Conservation (phyloP, 2,888 invertebrate genomes). For the Drosophila mayaguana region DNA sequence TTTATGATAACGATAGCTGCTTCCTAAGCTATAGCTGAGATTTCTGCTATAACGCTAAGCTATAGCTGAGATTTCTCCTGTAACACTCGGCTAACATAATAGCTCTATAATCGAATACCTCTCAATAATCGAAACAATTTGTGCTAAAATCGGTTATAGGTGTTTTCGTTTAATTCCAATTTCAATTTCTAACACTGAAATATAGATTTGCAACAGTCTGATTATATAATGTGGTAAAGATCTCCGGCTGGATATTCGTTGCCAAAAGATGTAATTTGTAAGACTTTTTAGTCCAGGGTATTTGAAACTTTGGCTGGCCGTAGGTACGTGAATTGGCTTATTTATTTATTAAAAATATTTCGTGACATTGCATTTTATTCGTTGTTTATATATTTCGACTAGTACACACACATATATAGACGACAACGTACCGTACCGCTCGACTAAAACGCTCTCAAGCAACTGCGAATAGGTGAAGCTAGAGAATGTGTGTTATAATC, state of each 20-base stretch:
- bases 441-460: conserved; percentile 21
- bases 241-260: no score
- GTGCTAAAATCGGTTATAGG: background rate
- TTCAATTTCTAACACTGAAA: conserved; percentile 1
- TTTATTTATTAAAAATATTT: background rate
- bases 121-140: background rate
- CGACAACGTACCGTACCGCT: conserved; percentile 14
- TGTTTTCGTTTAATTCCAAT: background rate
- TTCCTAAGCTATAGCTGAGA: conserved; percentile 4
- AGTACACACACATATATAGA: background rate
- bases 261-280: background rate
- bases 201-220: background rate
- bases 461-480: conserved; percentile 22
- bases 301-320: background rate
- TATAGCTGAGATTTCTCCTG: background rate
- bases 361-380: conserved; percentile 18
- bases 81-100: background rate
- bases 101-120: background rate
- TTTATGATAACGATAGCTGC: conserved; percentile 34
- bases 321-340: background rate
- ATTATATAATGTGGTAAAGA: background rate
- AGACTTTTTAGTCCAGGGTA: background rate
- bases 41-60: no score
- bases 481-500: conserved; percentile 27
- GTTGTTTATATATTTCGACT: background rate